Conservation (phyloP, 2,888 invertebrate species). For the Tetrapedia diversipes region DNA sequence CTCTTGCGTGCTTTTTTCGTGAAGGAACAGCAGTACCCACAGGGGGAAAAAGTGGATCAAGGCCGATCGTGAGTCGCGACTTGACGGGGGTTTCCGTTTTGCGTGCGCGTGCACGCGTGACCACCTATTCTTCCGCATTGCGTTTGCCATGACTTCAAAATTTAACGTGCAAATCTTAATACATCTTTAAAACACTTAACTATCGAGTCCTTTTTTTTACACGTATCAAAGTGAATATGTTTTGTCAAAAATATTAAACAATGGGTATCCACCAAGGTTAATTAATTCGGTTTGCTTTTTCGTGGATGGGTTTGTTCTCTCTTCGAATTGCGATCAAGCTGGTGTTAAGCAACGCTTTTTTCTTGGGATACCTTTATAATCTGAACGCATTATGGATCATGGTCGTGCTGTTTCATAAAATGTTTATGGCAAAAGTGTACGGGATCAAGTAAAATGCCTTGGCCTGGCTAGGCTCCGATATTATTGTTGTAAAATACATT, state of each 20-base stretch:
- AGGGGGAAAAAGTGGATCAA: slow-evolving; percentile 40
- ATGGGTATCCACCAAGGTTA: too few relatives aligned
- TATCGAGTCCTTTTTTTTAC: too few relatives aligned
- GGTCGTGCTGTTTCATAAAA: too few relatives aligned
- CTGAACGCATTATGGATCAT: neutral
- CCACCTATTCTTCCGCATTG: slow-evolving; percentile 44
- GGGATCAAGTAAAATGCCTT: neutral
- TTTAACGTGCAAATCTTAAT: neutral
- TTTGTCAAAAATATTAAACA: too few relatives aligned
- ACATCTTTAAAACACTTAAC: too few relatives aligned
- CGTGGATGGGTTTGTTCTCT: neutral
- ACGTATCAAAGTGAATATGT: too few relatives aligned
- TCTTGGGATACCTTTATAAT: neutral
- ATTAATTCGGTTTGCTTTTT: neutral
- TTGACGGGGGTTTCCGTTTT: neutral
- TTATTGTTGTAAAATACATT: neutral
- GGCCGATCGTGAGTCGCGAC: slow-evolving; percentile 23
- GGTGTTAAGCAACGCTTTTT: neutral
- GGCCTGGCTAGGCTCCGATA: neutral
- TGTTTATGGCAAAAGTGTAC: neutral
- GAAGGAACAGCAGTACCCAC: neutral
- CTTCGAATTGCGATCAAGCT: neutral
- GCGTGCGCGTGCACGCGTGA: slow-evolving; percentile 26
- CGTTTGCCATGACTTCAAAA: neutral
- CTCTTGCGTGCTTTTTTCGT: neutral